A percentile compares a stretch with the other conserved stretches of the same genome.
Conservation (phyloP, 2,797 vertebrate species). For the Pteropus rufus region DNA sequence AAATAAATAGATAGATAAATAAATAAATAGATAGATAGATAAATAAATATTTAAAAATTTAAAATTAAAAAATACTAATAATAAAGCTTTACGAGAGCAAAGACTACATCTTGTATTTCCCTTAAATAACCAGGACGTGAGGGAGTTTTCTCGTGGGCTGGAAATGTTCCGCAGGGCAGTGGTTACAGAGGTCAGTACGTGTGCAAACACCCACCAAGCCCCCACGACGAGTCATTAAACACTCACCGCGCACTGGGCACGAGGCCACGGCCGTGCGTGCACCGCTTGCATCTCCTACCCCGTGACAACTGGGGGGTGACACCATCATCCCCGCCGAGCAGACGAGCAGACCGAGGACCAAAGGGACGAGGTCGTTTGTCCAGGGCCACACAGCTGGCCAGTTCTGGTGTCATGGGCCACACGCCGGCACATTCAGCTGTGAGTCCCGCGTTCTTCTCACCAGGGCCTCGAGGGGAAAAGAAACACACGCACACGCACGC, state of each 20-base stretch:
- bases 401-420: neutral
- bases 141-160: neutral
- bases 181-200: accelerated
- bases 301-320: neutral
- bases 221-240: too few relatives aligned
- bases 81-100: neutral
- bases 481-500: neutral
- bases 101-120: neutral
- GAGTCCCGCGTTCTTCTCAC: neutral
- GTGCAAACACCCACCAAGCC: neutral
- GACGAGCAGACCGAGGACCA: neutral
- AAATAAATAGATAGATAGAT: too few relatives aligned
- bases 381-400: neutral
- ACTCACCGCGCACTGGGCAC: too few relatives aligned
- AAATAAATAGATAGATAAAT: too few relatives aligned
- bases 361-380: neutral
- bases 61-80: too few relatives aligned
- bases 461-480: neutral
- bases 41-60: too few relatives aligned
- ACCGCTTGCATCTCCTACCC: neutral
- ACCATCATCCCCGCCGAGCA: neutral
- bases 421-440: neutral
- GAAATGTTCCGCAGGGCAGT: accelerated
- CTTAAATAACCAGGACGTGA: neutral
- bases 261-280: neutral